These are phyloP conservation scores for Choloepus hoffmanni DNA, from an alignment of 2,113 vertebrate species.

Conservation along the genomic window DNA sequence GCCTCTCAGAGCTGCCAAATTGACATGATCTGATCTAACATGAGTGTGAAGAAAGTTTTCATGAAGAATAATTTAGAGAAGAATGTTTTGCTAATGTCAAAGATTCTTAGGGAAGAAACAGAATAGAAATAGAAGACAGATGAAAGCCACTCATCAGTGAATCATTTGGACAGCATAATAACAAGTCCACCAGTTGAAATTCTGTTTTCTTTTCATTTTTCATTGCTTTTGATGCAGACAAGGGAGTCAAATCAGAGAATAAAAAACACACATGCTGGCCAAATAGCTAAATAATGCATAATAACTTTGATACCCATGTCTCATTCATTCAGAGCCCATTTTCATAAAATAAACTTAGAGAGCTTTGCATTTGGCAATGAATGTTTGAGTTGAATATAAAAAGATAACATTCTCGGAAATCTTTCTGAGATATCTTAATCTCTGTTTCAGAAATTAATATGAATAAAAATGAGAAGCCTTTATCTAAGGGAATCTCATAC, in stretches of 20 bases:
- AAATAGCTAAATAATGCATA: neutral
- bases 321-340: slow-evolving; percentile 51
- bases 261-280: neutral
- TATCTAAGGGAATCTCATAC: slow-evolving; percentile 50
- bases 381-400: slow-evolving; percentile 39
- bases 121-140: slow-evolving; percentile 10
- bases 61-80: slow-evolving; percentile 20
- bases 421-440: slow-evolving; percentile 60
- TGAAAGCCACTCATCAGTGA: neutral
- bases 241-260: neutral
- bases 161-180: neutral
- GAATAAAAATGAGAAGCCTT: slow-evolving; percentile 71
- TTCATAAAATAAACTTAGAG: slow-evolving; percentile 57
- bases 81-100: slow-evolving; percentile 36
- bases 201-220: slow-evolving; percentile 47
- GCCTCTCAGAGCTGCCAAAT: neutral
- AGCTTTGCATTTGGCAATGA: slow-evolving; percentile 42
- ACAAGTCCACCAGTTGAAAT: neutral
- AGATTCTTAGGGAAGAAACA: neutral
- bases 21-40: slow-evolving; percentile 29
- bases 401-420: slow-evolving; percentile 73
- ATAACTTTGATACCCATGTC: slow-evolving; percentile 15
- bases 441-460: slow-evolving; percentile 74
- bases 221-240: neutral
- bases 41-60: neutral